phyloP scores from a whole-genome alignment of 92 coral and sea anemone genomes.

The Hydrozoanthus gracilis region DNA sequence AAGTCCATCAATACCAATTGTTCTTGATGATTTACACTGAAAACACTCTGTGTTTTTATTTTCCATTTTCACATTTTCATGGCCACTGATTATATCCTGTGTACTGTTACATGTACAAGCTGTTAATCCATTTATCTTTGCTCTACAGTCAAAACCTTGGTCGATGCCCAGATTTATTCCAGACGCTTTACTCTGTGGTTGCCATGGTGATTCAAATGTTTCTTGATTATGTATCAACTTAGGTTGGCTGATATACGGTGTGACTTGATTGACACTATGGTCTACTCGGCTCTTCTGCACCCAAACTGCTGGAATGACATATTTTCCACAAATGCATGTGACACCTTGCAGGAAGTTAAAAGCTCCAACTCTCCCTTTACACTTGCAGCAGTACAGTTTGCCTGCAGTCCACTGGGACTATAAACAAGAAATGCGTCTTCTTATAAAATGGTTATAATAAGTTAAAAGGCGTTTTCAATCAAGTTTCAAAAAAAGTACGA shows the following conservation, averaged over 20 bases:
- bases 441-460: neutral
- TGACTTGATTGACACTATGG: constrained; percentile 13
- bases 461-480: neutral
- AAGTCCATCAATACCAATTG: neutral
- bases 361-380: constrained; percentile 88
- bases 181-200: neutral
- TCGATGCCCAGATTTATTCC: neutral
- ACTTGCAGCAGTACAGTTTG: constrained; percentile 84
- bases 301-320: constrained; percentile 91
- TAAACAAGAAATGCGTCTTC: neutral
- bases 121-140: neutral
- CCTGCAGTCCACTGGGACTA: constrained; percentile 94
- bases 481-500: no score
- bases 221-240: neutral
- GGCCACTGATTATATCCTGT: neutral
- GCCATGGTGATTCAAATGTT: neutral
- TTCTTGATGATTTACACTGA: neutral
- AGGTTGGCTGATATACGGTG: constrained; percentile 36
- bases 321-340: constrained; percentile 80
- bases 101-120: neutral
- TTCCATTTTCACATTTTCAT: neutral
- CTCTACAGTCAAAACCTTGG: neutral
- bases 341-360: constrained; percentile 88
- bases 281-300: constrained; percentile 91
- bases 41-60: neutral